These are phyloP conservation scores for Cyphomyrus plagiostoma DNA, from an alignment of 2,113 vertebrate species.

Conservation along the genomic window DNA sequence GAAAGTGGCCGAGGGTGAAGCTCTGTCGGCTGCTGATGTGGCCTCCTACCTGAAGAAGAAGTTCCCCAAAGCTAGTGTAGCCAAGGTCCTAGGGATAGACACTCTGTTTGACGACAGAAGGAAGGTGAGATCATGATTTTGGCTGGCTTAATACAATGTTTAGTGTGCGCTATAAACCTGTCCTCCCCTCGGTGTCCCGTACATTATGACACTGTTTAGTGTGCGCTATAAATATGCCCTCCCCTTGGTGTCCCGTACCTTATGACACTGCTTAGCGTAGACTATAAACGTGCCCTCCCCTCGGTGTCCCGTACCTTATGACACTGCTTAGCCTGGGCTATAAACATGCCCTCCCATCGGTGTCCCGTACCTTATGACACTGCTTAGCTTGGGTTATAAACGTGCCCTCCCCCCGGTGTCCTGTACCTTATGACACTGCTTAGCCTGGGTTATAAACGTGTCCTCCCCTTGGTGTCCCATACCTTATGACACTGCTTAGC, in stretches of 20 bases:
- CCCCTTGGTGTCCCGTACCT: not conserved
- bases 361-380: too few species aligned
- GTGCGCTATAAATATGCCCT: not conserved
- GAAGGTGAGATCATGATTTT: constrained; percentile 47
- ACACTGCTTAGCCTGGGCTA: not conserved
- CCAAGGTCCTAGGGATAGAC: constrained; percentile 65
- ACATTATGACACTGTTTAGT: not conserved
- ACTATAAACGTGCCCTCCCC: not conserved
- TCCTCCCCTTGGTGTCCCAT: too few species aligned
- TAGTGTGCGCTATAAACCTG: not conserved
- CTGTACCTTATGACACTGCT: too few species aligned
- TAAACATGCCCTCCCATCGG: too few species aligned
- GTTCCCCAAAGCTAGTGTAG: constrained; percentile 69
- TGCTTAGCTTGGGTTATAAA: too few species aligned
- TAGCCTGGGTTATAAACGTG: too few species aligned
- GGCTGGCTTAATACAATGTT: not conserved
- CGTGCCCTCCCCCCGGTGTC: too few species aligned
- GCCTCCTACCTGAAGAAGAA: constrained; percentile 65
- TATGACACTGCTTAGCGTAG: not conserved
- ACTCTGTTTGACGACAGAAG: constrained; percentile 77
- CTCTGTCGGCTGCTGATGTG: constrained; percentile 68
- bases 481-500: too few species aligned
- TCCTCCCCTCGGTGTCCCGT: not conserved
- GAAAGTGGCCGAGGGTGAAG: constrained; percentile 57
- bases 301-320: not conserved